A percentile compares a stretch with the other conserved stretches of the same genome.
These are phyloP conservation scores for Eupithecia centaureata DNA, from an alignment of 2,888 invertebrate species.

Conservation along the genomic window DNA sequence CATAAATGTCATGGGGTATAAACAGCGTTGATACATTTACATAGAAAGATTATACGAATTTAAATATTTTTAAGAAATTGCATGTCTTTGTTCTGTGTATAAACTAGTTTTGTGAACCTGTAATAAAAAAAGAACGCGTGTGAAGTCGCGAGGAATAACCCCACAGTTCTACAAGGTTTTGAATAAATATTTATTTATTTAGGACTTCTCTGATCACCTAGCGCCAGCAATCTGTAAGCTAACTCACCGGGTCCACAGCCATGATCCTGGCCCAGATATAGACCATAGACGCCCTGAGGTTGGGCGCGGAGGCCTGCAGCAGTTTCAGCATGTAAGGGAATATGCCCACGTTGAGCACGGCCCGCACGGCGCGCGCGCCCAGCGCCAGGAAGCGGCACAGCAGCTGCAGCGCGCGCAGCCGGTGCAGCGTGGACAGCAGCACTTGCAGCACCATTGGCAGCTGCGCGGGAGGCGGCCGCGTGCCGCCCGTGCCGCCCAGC, in stretches of 20 bases:
- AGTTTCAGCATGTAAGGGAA: conserved; percentile 99
- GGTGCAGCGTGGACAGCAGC: conserved; percentile 88
- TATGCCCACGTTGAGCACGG: conserved; percentile 98
- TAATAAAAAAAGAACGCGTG: no score
- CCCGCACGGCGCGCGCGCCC: conserved; percentile 94
- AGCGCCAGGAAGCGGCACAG: conserved; percentile 97
- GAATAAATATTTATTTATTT: no score
- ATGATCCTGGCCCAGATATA: conserved; percentile 99
- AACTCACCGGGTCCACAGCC: conserved; percentile 94
- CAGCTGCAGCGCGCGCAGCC: conserved; percentile 96
- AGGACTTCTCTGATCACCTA: no score
- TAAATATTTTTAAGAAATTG: no score
- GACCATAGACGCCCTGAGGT: conserved; percentile 95
- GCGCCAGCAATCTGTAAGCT: neutral
- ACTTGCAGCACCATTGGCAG: conserved; percentile 98
- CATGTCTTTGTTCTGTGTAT: no score
- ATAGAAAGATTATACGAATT: no score
- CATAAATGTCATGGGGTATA: no score
- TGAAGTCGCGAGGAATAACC: no score
- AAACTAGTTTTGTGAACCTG: no score
- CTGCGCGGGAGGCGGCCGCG: conserved; percentile 95
- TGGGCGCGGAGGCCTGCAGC: conserved; percentile 96
- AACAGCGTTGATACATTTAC: no score
- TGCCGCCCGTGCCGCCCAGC: conserved; percentile 70
- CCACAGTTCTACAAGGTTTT: no score